A percentile compares a stretch with the other conserved stretches of the same genome.
Conservation (phyloP, 1,140 invertebrate species). For the Aphelinus atriplicis region DNA sequence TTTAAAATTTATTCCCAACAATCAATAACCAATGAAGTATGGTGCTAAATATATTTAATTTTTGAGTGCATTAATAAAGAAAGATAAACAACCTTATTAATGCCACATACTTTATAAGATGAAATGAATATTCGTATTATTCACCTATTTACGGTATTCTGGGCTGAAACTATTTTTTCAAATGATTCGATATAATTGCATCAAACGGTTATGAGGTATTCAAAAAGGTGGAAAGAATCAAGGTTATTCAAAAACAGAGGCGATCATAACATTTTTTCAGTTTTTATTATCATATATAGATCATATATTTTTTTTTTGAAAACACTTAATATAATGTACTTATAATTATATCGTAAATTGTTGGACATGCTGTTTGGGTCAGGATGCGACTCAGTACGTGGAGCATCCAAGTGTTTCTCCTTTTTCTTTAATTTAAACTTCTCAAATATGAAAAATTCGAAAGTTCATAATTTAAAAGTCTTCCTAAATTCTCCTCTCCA, state of each 20-base stretch:
- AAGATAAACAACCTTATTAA: too few species aligned
- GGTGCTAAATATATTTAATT: too few species aligned
- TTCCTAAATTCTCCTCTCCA: conserved; percentile 34
- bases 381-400: conserved; percentile 41
- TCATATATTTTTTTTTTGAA: conserved; percentile 60
- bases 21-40: too few species aligned
- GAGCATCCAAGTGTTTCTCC: conserved; percentile 39
- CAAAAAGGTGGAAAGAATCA: too few species aligned
- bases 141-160: too few species aligned
- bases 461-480: conserved; percentile 40
- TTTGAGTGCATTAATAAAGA: too few species aligned
- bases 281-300: conserved; percentile 63
- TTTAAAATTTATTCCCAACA: too few species aligned
- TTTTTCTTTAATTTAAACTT: conserved; percentile 38
- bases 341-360: conserved; percentile 60
- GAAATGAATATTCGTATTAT: too few species aligned
- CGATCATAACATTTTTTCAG: conserved; percentile 36
- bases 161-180: too few species aligned
- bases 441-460: conserved; percentile 44
- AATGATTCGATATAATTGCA: too few species aligned
- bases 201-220: too few species aligned
- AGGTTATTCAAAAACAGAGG: background rate
- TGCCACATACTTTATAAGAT: too few species aligned
- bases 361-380: conserved; percentile 56
- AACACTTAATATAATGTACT: conserved; percentile 62